A percentile compares a stretch with the other conserved stretches of the same genome.
Evolutionary conservation across 2,113 vertebrate species (phyloP).

Genomic region (Xerus inauris): DNA sequence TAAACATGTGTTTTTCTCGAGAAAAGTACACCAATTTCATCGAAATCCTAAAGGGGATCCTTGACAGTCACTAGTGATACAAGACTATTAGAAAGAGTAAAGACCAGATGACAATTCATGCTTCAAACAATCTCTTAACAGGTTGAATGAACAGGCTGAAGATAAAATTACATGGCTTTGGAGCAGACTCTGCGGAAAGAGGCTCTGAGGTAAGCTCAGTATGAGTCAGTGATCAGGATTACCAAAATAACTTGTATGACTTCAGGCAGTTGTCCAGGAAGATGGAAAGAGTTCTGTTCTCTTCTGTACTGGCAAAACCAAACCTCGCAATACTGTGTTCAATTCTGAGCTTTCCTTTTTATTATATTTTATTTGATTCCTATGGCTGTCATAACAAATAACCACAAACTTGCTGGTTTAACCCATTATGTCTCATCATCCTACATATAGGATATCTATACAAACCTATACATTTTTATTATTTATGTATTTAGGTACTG

Average conservation of each 20-base stretch:
- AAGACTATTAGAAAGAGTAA: background rate
- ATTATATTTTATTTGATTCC: background rate
- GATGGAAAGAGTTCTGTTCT: background rate
- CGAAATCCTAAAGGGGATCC: background rate
- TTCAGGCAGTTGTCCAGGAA: background rate
- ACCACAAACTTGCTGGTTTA: background rate
- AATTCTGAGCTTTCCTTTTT: background rate
- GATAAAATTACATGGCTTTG: background rate
- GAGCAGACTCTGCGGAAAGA: background rate
- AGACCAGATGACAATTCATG: background rate
- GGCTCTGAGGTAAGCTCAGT: background rate
- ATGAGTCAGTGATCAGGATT: background rate
- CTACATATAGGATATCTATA: background rate
- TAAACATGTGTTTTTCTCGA: background rate
- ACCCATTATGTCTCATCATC: background rate
- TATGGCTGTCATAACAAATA: background rate
- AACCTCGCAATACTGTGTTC: background rate
- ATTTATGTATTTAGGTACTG: too few relatives aligned
- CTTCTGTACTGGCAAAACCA: background rate
- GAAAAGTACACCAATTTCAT: background rate
- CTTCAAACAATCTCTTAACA: background rate
- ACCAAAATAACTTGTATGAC: background rate
- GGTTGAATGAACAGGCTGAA: conserved; percentile 19
- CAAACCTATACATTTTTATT: background rate
- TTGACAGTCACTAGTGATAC: background rate